A percentile compares a stretch with the other conserved stretches of the same genome.
phyloP scores from a whole-genome alignment of 2,888 invertebrate species.

The Heteropelma amictum region DNA sequence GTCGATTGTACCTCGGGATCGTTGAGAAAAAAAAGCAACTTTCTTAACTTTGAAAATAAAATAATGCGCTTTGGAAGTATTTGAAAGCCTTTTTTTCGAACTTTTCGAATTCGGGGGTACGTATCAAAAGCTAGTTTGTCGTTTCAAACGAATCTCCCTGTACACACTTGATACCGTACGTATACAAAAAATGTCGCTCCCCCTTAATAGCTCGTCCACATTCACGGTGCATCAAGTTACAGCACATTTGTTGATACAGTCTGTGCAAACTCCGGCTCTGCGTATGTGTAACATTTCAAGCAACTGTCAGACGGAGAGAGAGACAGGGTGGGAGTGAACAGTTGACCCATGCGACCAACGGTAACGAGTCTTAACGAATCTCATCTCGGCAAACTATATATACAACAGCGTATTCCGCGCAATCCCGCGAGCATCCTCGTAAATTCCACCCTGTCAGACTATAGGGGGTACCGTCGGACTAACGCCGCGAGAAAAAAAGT shows the following conservation, averaged over 20 bases:
- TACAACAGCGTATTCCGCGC: conserved; percentile 26
- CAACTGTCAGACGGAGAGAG: too few relatives aligned
- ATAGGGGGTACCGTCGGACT: conserved; percentile 53
- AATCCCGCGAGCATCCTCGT: conserved; percentile 42
- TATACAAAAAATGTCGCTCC: too few relatives aligned
- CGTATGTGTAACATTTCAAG: neutral
- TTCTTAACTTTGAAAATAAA: too few relatives aligned
- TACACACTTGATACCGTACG: too few relatives aligned
- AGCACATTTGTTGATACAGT: neutral
- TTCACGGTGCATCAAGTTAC: neutral
- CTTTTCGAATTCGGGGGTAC: too few relatives aligned
- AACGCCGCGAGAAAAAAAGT: conserved; percentile 37
- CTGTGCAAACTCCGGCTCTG: neutral
- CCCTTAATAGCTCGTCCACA: neutral
- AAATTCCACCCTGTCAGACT: conserved; percentile 57
- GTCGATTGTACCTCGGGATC: too few relatives aligned
- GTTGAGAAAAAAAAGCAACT: too few relatives aligned
- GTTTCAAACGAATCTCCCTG: too few relatives aligned
- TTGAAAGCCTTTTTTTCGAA: too few relatives aligned
- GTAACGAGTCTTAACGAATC: conserved; percentile 65
- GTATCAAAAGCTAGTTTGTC: too few relatives aligned
- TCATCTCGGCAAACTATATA: conserved; percentile 52
- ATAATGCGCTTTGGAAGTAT: too few relatives aligned
- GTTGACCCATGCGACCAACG: conserved; percentile 62
- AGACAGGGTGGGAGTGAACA: conserved; percentile 48